Evolutionary conservation across 2,113 vertebrate species (phyloP).

Genomic region (Canis aureus): DNA sequence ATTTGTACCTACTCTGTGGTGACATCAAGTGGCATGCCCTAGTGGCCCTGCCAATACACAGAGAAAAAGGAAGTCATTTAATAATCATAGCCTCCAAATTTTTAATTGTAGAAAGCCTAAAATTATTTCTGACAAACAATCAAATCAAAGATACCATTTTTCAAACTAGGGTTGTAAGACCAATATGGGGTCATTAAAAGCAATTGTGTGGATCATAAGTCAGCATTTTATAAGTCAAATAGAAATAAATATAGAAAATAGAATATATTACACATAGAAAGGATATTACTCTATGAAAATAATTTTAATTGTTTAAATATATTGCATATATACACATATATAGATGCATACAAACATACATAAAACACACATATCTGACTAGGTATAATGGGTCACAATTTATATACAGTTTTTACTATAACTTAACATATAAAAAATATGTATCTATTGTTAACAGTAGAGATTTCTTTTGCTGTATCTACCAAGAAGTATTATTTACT

Average conservation of each 20-base stretch:
- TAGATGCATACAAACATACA: not conserved
- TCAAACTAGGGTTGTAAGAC: conserved; percentile 23
- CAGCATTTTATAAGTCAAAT: conserved; percentile 48
- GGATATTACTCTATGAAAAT: conserved; percentile 34
- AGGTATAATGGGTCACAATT: not conserved
- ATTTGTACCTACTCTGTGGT: conserved; percentile 40
- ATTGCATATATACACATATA: not conserved
- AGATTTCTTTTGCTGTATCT: conserved; percentile 34
- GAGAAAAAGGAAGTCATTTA: not conserved
- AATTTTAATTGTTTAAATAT: conserved; percentile 54
- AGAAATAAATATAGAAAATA: conserved; percentile 30
- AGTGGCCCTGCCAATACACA: conserved; percentile 28
- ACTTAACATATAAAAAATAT: conserved; percentile 49
- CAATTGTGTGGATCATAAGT: conserved; percentile 16
- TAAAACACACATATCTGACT: not conserved
- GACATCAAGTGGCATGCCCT: conserved; percentile 4
- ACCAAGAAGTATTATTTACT: not conserved
- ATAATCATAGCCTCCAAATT: not conserved
- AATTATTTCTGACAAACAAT: conserved; percentile 54
- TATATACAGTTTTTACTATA: not conserved
- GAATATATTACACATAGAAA: conserved; percentile 11
- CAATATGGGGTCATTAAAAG: conserved; percentile 12
- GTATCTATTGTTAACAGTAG: not conserved
- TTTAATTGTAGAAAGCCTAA: conserved; percentile 3
- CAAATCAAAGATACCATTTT: conserved; percentile 43